These are phyloP conservation scores for Notodonta dromedarius DNA, from an alignment of 2,888 invertebrate species.

Conservation along the genomic window DNA sequence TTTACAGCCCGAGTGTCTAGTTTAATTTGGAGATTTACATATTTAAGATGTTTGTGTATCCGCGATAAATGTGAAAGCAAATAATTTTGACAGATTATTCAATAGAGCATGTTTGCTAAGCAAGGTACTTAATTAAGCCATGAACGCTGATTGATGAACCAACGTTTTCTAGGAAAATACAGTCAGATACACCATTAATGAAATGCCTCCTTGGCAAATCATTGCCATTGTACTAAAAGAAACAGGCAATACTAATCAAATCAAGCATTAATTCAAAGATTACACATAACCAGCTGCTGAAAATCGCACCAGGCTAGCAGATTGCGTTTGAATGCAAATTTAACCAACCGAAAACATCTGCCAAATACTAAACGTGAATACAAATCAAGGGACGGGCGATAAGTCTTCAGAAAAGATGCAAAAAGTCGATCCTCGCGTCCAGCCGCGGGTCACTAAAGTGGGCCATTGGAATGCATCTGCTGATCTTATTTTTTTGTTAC, in stretches of 20 bases:
- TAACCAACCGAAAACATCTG: constrained; percentile 43
- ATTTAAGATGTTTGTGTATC: background rate
- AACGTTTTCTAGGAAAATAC: background rate
- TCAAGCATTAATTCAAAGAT: background rate
- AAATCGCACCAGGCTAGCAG: constrained; percentile 19
- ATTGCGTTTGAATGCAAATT: constrained; percentile 34
- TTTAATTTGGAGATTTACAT: background rate
- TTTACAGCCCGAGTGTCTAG: background rate
- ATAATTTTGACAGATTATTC: background rate
- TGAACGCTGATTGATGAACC: too few relatives aligned
- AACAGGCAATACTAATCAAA: background rate
- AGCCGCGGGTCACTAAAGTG: constrained; percentile 24
- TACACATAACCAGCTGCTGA: constrained; percentile 16
- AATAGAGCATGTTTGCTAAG: too few relatives aligned
- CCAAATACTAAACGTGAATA: constrained; percentile 41
- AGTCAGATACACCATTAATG: background rate
- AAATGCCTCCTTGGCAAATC: background rate
- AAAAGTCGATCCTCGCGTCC: constrained; percentile 33
- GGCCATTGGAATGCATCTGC: constrained; percentile 20
- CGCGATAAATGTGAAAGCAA: background rate
- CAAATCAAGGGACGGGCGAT: constrained; percentile 38
- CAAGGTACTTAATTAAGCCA: too few relatives aligned
- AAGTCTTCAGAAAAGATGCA: constrained; percentile 32
- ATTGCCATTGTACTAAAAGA: background rate
- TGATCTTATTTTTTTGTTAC: constrained; percentile 16